Evolutionary conservation across 2,888 invertebrate species (phyloP).

Genomic region (Tridacna gigas): DNA sequence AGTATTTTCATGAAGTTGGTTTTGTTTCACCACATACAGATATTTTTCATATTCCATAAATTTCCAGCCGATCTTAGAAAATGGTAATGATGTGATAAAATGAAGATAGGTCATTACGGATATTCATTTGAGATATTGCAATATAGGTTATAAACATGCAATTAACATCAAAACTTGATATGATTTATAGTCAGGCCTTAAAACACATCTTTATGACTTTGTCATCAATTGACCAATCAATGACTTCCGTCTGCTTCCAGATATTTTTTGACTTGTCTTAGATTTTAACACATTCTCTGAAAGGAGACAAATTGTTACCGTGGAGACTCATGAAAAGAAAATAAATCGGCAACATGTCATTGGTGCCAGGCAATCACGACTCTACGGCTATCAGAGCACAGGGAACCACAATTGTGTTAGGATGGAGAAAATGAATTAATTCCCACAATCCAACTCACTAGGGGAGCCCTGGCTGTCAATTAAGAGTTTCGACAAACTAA

Average conservation of each 20-base stretch:
- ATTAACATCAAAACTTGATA: conserved; percentile 18
- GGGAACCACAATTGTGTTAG: conserved; percentile 37
- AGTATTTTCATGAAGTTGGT: too few relatives aligned
- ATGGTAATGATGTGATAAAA: not conserved
- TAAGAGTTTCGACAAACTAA: conserved; percentile 38
- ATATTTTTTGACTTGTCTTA: conserved; percentile 2
- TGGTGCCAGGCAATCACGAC: conserved; percentile 27
- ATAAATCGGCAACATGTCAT: conserved; percentile 30
- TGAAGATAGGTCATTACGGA: not conserved
- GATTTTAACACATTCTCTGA: conserved; percentile 7
- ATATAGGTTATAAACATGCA: conserved; percentile 13
- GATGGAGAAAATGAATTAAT: conserved; percentile 44
- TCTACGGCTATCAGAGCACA: conserved; percentile 4
- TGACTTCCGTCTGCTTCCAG: not conserved
- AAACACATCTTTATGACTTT: conserved; percentile 3
- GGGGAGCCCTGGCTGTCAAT: conserved; percentile 45
- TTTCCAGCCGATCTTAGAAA: not conserved
- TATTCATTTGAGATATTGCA: conserved; percentile 10
- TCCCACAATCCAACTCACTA: conserved; percentile 38
- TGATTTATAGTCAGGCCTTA: conserved; percentile 11
- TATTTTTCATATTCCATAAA: too few relatives aligned
- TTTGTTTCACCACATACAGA: too few relatives aligned
- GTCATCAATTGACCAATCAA: conserved; percentile 14
- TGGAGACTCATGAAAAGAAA: conserved; percentile 29
- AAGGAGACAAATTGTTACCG: conserved; percentile 21